phyloP scores from a whole-genome alignment of 2,797 vertebrate species.

The Pogoniulus pusillus region DNA sequence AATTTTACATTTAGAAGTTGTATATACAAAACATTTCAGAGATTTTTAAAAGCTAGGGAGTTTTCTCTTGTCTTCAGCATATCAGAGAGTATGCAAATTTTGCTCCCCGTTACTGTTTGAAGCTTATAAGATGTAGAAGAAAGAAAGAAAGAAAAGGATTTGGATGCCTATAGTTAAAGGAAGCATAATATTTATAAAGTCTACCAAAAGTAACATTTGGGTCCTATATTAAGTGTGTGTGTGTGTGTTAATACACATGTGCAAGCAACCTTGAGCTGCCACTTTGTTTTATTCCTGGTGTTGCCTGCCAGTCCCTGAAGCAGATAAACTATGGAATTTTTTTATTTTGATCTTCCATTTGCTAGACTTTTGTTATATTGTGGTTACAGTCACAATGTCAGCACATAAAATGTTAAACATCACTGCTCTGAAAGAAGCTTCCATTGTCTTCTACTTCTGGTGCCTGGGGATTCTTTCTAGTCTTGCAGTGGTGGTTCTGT shows the following conservation, averaged over 20 bases:
- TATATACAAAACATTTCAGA: fast-evolving
- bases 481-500: conserved; percentile 68
- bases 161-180: neutral
- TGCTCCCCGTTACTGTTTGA: neutral
- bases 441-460: conserved; percentile 65
- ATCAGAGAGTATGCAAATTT: neutral
- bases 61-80: neutral
- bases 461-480: conserved; percentile 70
- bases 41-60: neutral
- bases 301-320: conserved; percentile 65
- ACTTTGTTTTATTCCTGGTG: conserved; percentile 62
- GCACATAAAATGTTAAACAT: conserved; percentile 77
- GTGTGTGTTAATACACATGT: neutral
- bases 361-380: conserved; percentile 48
- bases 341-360: conserved; percentile 69
- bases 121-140: neutral
- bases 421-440: conserved; percentile 66
- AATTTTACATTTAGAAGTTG: neutral
- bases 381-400: conserved; percentile 66
- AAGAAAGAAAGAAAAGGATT: neutral
- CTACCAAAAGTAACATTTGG: neutral
- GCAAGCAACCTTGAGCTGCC: conserved; percentile 42
- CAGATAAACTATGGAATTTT: conserved; percentile 57
- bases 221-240: neutral
- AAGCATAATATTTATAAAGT: neutral